Base-by-base conservation (phyloP, 1,140 invertebrate genomes). In the Eciton burchellii region DNA sequence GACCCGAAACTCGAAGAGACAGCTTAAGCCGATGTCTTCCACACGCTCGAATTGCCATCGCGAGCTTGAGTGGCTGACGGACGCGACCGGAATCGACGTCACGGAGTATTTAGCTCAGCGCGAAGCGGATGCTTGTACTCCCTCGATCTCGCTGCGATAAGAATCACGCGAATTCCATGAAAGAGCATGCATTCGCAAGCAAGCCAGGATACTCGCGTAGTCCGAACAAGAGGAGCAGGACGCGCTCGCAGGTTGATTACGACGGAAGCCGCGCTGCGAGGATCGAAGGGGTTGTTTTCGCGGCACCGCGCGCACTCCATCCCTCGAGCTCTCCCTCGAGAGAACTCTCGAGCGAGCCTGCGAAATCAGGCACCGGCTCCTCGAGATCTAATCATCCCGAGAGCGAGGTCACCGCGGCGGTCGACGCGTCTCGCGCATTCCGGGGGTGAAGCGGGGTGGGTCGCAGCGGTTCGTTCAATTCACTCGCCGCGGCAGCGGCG, bases 1-100 rank as follows among this genome's bases (percentile, higher is more conserved):
- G 89, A 89, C 81, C 84, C 84, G 87, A 91, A 92, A 91, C 47
- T 87, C 74, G 86, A 91, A 41, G 43, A 24, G 62, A 21, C 54
- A 19, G 72, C 43, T 74, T 71, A 65, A 54, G 81, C 21, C 62
- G 35, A 43, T 12, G 54, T 59, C 19, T 62, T 35, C 35, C 35
- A 70, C 35, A 70, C 41, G 21, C 63, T 54, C 41, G 19, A 21
- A 79, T 79, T 45, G 74, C 52, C 8, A 45, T 57, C 35, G 12
- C 63, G 41, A 79, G 3, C 29, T 79, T 29, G 74, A 79, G 41
- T 21, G 41, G 24, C 8, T 21, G 49, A 43, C 16, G 24, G 9
- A 57, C 29, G 19, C 9, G 43, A 16, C 6, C 49, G 21, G 59
- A 35, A 76, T 65, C 21, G 8, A 65, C 12, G 12, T n/a, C 16